Evolutionary conservation across 2,888 invertebrate genomes (phyloP), one percentile per base, ranked within the genome.

Genomic region (Taenaris catops): DNA sequence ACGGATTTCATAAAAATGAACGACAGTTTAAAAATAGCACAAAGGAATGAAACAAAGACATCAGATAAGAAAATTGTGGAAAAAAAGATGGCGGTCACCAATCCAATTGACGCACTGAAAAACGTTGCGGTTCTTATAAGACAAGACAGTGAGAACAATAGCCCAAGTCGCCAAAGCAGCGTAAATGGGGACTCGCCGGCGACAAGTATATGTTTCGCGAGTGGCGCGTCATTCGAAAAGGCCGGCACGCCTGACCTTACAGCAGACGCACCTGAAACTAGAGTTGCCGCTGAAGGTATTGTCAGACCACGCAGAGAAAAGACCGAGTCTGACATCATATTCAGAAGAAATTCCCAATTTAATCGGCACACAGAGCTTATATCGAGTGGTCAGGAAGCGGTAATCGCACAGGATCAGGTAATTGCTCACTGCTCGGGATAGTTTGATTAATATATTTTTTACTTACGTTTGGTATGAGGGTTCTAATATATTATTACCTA

Each of bases 291-390:
- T 57, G 66, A 68, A 32, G 74, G 76, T 60, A 79, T 90, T 48
- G 67, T 91, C 52, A 89, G 90, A 59, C 94, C 94, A 29, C 89
- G 95, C 60, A 89, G 95, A 58, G 95, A 96, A 89, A 95, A 95
- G 88, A 96, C 95, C 63, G 95, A 96, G 84, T 95, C 94, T 42
- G 94, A 94, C 74, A 94, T 95, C 67, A 92, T 94, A 56, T 90
- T 94, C 65, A 89, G 93, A 58, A 91, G 83, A 59, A 80, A 75
- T 63, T 83, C 83, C 20, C 75, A 79, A 54, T 78, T 73, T 62
- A 83, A 68, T 51, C 76, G 79, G 52, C 78, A 81, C 62, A 61
- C 74, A 49, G 81, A 83, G 52, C 63, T 79, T 45, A 55, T 75
- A 58, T 58, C 79, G 54, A 71, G 68, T 71, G 86, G 86, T 80